These are phyloP conservation scores for Antheraea yamamai DNA, from an alignment of 2,888 invertebrate species.

Conservation along the genomic window DNA sequence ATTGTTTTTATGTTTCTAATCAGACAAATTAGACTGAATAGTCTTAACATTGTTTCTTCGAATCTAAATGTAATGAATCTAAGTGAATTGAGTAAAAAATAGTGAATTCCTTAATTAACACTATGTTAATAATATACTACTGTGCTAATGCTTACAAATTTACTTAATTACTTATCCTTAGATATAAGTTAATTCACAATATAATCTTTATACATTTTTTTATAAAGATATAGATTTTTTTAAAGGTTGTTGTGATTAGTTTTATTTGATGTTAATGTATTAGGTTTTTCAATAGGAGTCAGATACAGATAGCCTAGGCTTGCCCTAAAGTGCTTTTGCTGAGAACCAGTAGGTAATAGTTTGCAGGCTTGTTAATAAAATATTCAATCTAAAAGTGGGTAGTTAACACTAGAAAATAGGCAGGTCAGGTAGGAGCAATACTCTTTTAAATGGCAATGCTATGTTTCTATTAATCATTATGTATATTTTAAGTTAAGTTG, in stretches of 20 bases:
- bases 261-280: neutral
- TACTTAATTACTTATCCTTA: neutral
- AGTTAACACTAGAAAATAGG: neutral
- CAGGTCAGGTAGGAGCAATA: neutral
- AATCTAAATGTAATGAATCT: too few relatives aligned
- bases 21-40: too few relatives aligned
- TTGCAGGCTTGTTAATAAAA: neutral
- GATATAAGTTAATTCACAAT: neutral
- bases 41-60: too few relatives aligned
- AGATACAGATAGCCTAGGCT: neutral
- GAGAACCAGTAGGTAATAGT: neutral
- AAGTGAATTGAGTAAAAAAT: too few relatives aligned
- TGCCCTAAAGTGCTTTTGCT: neutral
- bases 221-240: neutral
- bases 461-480: neutral
- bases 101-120: neutral
- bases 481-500: conserved; percentile 79
- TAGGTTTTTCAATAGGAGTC: neutral
- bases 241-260: neutral
- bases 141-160: neutral
- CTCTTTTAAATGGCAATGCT: neutral
- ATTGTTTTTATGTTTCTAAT: neutral
- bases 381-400: neutral
- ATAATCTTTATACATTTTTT: neutral
- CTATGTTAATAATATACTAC: neutral